phyloP scores from a whole-genome alignment of 2,113 vertebrate species.

The Lepus timidus region DNA sequence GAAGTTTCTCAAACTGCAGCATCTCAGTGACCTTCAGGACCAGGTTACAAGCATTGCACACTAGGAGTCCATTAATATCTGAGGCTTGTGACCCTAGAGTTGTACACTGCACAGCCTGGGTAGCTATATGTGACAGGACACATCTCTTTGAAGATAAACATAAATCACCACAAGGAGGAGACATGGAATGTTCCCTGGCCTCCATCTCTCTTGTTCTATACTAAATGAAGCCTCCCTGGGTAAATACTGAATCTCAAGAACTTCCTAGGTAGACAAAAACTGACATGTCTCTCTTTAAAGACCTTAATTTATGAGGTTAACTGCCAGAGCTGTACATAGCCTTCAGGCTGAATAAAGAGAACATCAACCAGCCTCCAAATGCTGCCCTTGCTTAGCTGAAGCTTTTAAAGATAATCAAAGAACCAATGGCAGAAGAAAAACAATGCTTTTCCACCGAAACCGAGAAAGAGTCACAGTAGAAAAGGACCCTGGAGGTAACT shows the following conservation, averaged over 20 bases:
- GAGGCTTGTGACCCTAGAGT: neutral
- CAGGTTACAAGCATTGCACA: neutral
- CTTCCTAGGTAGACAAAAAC: constrained; percentile 54
- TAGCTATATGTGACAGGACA: neutral
- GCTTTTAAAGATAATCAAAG: constrained; percentile 37
- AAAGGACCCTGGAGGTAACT: neutral
- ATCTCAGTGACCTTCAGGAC: neutral
- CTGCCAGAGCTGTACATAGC: neutral
- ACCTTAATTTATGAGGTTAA: constrained; percentile 63
- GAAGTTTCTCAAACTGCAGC: neutral
- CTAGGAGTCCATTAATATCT: neutral
- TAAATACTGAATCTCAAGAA: constrained; percentile 39
- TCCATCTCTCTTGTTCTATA: neutral
- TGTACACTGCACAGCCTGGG: neutral
- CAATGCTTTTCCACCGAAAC: neutral
- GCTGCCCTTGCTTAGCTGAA: neutral
- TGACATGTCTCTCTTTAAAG: constrained; percentile 47
- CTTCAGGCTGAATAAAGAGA: constrained; percentile 50
- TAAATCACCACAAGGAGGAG: neutral
- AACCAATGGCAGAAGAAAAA: neutral
- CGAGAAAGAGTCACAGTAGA: neutral
- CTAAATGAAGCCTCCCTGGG: constrained; percentile 2
- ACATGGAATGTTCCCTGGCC: neutral
- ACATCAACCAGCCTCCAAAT: constrained; percentile 35
- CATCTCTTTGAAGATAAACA: neutral